Percentiles rank a stretch among this genome's conserved stretches.
These are phyloP conservation scores for Silurus asotus DNA, from an alignment of 2,113 vertebrate genomes.

Conservation along the genomic window DNA sequence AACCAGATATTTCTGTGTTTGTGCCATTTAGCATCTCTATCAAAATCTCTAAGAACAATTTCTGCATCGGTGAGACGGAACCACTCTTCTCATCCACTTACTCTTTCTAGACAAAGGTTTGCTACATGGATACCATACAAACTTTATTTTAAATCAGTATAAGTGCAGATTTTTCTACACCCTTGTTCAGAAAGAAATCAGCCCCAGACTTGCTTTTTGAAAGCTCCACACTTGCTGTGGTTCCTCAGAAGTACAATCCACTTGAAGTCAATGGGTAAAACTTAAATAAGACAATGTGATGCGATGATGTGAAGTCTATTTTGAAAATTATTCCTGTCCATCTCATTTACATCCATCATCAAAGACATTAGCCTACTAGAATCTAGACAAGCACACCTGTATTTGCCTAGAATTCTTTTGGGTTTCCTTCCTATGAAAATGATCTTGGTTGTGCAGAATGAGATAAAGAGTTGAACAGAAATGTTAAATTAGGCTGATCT, in stretches of 20 bases:
- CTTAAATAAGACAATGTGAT: neutral
- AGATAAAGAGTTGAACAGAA: neutral
- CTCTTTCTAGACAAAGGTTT: no score
- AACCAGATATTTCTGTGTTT: no score
- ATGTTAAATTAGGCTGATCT: neutral
- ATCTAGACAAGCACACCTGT: neutral
- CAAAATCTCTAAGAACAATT: no score
- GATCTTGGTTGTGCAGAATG: no score
- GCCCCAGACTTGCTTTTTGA: neutral
- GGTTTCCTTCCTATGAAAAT: neutral
- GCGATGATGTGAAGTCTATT: neutral
- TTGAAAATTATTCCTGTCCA: neutral
- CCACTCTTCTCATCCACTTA: no score
- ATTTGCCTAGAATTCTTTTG: neutral
- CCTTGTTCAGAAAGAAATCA: neutral
- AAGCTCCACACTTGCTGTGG: neutral
- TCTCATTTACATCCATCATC: neutral
- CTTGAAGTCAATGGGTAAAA: neutral
- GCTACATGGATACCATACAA: no score
- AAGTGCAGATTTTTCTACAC: neutral
- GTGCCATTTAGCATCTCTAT: no score
- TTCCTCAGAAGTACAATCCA: neutral
- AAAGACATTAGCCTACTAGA: neutral
- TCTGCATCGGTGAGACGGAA: no score
- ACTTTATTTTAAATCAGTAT: no score